Percentiles rank a stretch among this genome's conserved stretches.
phyloP scores from a whole-genome alignment of 2,888 invertebrate species.

The Pristionchus maxplancki region DNA sequence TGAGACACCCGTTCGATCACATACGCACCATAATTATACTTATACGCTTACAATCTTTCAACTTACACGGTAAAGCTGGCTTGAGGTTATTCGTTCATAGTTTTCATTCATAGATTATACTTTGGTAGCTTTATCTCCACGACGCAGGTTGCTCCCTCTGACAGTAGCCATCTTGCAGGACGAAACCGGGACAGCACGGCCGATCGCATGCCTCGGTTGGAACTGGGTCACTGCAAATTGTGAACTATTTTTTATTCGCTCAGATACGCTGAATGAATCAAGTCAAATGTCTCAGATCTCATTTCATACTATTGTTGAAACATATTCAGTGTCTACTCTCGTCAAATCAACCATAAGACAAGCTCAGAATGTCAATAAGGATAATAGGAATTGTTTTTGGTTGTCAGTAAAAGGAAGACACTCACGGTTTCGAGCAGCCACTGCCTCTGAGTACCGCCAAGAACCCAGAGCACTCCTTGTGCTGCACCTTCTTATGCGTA shows the following conservation, averaged over 20 bases:
- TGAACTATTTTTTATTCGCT: too few species aligned
- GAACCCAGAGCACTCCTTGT: constrained; percentile 74
- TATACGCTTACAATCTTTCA: not conserved
- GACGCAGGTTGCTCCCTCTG: constrained; percentile 52
- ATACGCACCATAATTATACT: not conserved
- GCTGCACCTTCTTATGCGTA: constrained; percentile 65
- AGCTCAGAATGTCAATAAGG: too few species aligned
- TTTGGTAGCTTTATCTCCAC: not conserved
- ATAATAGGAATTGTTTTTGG: too few species aligned
- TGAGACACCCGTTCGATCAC: constrained; percentile 6
- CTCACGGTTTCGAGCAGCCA: constrained; percentile 68
- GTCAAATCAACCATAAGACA: too few species aligned
- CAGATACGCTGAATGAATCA: too few species aligned
- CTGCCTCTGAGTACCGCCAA: constrained; percentile 71
- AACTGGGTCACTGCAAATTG: constrained; percentile 67
- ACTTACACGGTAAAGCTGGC: constrained; percentile 27
- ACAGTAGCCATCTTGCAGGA: constrained; percentile 68
- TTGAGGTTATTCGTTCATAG: not conserved
- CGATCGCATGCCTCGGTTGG: constrained; percentile 73
- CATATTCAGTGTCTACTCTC: too few species aligned
- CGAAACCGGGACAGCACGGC: constrained; percentile 75
- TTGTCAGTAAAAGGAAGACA: too few species aligned
- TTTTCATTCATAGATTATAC: not conserved
- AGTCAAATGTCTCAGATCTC: too few species aligned
- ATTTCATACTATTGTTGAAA: too few species aligned